Evolutionary conservation across 2,113 vertebrate genomes (phyloP), one percentile per base, ranked within the genome.

Genomic region (Megaceryle maxima): DNA sequence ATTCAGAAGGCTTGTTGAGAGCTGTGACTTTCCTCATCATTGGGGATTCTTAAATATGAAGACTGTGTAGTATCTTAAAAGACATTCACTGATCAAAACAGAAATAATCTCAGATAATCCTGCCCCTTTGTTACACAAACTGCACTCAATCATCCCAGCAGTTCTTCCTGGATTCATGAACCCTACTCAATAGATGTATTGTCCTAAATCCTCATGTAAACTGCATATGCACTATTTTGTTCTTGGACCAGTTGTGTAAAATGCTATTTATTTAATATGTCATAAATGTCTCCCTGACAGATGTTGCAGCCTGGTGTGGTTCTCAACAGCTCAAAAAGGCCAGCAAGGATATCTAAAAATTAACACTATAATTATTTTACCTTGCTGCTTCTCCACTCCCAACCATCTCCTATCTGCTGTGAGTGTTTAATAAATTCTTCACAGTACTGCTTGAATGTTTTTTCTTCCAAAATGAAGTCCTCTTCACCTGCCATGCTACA

Each of bases 381-480:
- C 98, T 99, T 98, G 57, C 97, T 96, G 8, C 82, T 84, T 94
- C 96, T 98, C 99, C 99, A 99, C 92, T 98, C 98, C 99, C 99
- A 99, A 11, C 98, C 98, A 56, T 99, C 99, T 41, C 97, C 96
- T 89, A 99, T 98, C 90, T 96, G 92, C 78, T 98, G 95, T 0
- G 99, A 99, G 82, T 96, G 98, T 62, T 98, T 98, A 69, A 99
- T 92, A 76, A 99, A 97, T 80, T 98, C 98, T 94, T 93, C 94
- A 93, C 99, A 99, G 96, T 92, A 98, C 62, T 66, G 92, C 25
- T 87, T 88, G 97, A 99, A 99, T 55, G 55, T 67, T 69, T 97
- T 91, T 93, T 99, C 99, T 91, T 98, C 98, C 96, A 99, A 88
- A 85, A 88, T 93, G 82, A 97, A 95, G 15, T 92, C 96, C 31